These are phyloP conservation scores for Oryzias dopingdopingensis DNA, from an alignment of 2,797 vertebrate genomes.

Conservation along the genomic window DNA sequence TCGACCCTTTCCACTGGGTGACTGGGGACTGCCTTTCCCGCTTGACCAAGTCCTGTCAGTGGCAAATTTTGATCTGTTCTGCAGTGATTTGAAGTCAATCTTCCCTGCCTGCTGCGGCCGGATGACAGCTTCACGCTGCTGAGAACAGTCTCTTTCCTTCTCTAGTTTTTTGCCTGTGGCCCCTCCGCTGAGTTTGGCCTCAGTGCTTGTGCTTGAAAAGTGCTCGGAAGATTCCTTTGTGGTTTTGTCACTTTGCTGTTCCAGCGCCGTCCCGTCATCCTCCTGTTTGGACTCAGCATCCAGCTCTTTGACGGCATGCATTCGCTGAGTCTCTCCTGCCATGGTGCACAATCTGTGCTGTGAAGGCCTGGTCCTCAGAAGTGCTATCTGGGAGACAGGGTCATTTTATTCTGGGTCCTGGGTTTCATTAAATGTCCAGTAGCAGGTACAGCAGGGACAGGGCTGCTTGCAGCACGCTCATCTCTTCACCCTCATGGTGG, in stretches of 20 bases:
- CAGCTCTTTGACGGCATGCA: slow-evolving; percentile 78
- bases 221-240: slow-evolving; percentile 76
- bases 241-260: slow-evolving; percentile 78
- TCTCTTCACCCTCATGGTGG: slow-evolving; percentile 70
- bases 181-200: slow-evolving; percentile 59
- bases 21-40: slow-evolving; percentile 80
- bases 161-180: slow-evolving; percentile 67
- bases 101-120: slow-evolving; percentile 86
- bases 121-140: slow-evolving; percentile 90
- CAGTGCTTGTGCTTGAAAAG: slow-evolving; percentile 72
- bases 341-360: slow-evolving; percentile 80
- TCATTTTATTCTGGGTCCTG: slow-evolving; percentile 73
- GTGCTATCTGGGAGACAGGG: slow-evolving; percentile 72
- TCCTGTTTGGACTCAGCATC: slow-evolving; percentile 80
- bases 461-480: slow-evolving; percentile 68
- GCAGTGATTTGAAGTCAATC: slow-evolving; percentile 87
- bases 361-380: slow-evolving; percentile 77
- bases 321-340: slow-evolving; percentile 90
- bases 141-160: slow-evolving; percentile 82
- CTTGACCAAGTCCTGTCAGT: slow-evolving; percentile 81
- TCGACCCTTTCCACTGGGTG: slow-evolving; percentile 80
- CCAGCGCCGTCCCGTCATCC: slow-evolving; percentile 75
- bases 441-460: slow-evolving; percentile 69
- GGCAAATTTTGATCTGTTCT: slow-evolving; percentile 79
- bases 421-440: slow-evolving; percentile 68